Conservation (phyloP, 2,797 vertebrate species). For the Phataginus tricuspis region DNA sequence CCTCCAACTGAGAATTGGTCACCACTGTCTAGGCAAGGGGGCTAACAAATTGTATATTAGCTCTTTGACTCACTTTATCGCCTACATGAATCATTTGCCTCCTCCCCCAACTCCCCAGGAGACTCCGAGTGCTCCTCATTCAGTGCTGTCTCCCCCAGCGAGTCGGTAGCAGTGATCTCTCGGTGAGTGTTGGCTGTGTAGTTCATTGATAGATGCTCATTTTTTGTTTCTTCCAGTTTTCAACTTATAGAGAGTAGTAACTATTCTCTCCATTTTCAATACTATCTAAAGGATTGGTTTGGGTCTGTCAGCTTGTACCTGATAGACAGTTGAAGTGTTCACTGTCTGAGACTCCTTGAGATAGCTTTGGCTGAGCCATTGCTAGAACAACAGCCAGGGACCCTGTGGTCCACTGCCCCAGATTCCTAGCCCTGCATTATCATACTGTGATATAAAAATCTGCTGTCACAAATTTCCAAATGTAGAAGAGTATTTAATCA, state of each 20-base stretch:
- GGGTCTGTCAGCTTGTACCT: not conserved
- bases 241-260: not conserved
- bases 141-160: slow-evolving; percentile 80
- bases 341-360: not conserved
- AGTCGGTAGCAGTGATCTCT: slow-evolving; percentile 84
- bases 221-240: slow-evolving; percentile 16
- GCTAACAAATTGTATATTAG: not conserved
- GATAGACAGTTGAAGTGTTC: not conserved
- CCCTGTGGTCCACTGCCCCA: not conserved
- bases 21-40: rapidly evolving
- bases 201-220: not conserved
- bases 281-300: slow-evolving; percentile 3
- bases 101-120: slow-evolving; percentile 78
- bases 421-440: not conserved
- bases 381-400: not conserved
- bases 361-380: not conserved
- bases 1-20: not conserved
- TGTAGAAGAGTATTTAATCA: not conserved
- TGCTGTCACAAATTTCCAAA: not conserved
- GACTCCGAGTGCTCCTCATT: slow-evolving; percentile 88
- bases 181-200: slow-evolving; percentile 83
- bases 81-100: not conserved
- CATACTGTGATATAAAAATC: not conserved
- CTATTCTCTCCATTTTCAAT: not conserved
- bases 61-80: not conserved